Evolutionary conservation across 2,888 invertebrate species (phyloP).

Genomic region (Microctonus aethiopoides): DNA sequence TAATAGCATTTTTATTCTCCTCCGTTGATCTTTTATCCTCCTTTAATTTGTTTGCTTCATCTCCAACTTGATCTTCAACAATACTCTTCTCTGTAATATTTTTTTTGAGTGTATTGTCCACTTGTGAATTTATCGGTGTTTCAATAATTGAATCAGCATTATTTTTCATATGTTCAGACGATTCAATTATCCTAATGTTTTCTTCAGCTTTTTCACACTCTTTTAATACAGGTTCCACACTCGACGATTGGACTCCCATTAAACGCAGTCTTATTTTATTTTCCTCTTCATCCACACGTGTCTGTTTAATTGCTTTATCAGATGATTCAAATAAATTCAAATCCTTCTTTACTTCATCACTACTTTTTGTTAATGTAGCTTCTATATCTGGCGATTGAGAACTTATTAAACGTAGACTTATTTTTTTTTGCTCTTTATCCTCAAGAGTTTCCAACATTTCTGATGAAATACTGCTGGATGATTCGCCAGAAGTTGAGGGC

Average conservation of each 20-base stretch:
- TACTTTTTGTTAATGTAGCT: too few species aligned
- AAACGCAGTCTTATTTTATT: too few species aligned
- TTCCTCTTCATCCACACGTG: neutral
- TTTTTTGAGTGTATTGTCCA: conserved; percentile 9
- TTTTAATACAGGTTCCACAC: too few species aligned
- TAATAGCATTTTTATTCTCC: conserved; percentile 46
- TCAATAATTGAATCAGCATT: conserved; percentile 4
- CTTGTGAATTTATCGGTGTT: neutral
- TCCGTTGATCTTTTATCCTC: conserved; percentile 30
- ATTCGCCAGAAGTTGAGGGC: neutral
- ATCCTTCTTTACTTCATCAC: too few species aligned
- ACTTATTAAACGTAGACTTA: too few species aligned
- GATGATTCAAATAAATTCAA: too few species aligned
- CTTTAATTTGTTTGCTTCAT: conserved; percentile 16
- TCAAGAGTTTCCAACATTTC: neutral
- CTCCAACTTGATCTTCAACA: conserved; percentile 21
- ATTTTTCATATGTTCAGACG: neutral
- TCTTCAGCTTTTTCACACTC: too few species aligned
- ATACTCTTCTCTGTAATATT: conserved; percentile 20
- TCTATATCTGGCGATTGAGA: too few species aligned
- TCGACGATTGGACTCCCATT: too few species aligned
- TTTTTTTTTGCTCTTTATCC: neutral
- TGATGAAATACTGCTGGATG: neutral
- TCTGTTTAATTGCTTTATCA: neutral
- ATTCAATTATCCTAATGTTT: too few species aligned